Percentiles rank a stretch among this genome's conserved stretches.
phyloP scores from a whole-genome alignment of 2,797 vertebrate species.

The Cryptoblepharus egeriae region DNA sequence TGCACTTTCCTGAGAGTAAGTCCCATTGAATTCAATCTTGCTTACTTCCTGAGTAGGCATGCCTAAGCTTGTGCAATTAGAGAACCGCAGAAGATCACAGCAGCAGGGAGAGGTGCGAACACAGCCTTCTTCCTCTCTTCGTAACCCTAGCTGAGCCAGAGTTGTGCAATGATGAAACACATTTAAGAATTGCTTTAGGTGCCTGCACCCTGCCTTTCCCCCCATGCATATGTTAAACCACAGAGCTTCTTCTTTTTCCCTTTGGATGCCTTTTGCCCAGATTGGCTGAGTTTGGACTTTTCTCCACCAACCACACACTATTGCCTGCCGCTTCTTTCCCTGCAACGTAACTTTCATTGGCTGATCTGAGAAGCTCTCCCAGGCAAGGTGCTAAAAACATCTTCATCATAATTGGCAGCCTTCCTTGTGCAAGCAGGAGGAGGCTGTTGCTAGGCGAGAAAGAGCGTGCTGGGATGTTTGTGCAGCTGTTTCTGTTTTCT shows the following conservation, averaged over 20 bases:
- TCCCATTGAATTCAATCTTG: too few relatives aligned
- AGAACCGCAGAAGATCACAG: not conserved
- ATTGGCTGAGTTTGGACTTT: not conserved
- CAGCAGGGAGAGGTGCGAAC: not conserved
- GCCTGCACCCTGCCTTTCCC: not conserved
- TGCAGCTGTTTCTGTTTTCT: not conserved
- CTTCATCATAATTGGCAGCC: slow-evolving; percentile 2
- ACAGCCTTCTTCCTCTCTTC: not conserved
- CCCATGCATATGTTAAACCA: not conserved
- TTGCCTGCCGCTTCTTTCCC: accelerated
- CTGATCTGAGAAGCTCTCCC: accelerated
- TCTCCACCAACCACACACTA: not conserved
- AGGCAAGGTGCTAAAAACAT: not conserved
- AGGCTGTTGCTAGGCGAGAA: slow-evolving; percentile 53
- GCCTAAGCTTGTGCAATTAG: too few relatives aligned
- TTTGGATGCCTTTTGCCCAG: not conserved
- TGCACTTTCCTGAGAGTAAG: too few relatives aligned
- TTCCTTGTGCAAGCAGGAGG: not conserved
- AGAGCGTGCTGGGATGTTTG: slow-evolving; percentile 43
- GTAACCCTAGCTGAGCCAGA: not conserved
- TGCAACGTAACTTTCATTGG: not conserved
- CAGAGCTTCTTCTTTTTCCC: not conserved
- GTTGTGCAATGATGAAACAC: not conserved
- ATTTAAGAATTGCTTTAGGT: slow-evolving; percentile 1
- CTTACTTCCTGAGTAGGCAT: too few relatives aligned